A percentile compares a stretch with the other conserved stretches of the same genome.
Evolutionary conservation across 2,113 vertebrate genomes (phyloP).

Genomic region (Apodemus sylvaticus): DNA sequence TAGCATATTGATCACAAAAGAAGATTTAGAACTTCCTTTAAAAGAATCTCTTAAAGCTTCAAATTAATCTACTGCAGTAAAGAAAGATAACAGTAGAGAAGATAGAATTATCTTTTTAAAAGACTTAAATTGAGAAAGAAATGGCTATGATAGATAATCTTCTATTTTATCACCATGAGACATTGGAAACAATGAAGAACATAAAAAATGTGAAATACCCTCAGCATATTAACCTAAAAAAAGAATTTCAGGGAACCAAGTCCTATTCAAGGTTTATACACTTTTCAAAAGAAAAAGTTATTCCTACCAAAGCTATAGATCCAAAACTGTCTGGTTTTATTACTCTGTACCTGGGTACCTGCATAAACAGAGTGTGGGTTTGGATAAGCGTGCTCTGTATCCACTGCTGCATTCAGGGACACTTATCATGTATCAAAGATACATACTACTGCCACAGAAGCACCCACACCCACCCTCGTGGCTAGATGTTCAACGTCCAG

Average conservation of each 20-base stretch:
- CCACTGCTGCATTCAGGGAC: neutral
- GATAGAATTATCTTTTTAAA: conserved; percentile 55
- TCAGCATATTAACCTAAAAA: neutral
- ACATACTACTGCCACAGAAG: neutral
- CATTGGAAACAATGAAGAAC: conserved; percentile 62
- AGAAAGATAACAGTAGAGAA: conserved; percentile 60
- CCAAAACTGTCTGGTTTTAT: conserved; percentile 28
- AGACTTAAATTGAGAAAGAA: conserved; percentile 68
- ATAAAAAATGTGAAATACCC: conserved; percentile 67
- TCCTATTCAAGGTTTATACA: neutral
- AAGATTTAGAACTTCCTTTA: conserved; percentile 63
- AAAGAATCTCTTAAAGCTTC: conserved; percentile 55
- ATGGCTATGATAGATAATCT: conserved; percentile 42
- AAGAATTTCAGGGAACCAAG: neutral
- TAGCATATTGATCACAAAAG: conserved; percentile 56
- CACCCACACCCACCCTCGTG: neutral
- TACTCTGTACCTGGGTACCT: neutral
- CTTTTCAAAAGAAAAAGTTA: neutral
- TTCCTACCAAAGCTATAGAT: neutral
- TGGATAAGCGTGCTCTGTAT: neutral
- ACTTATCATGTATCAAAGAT: neutral
- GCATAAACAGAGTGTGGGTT: neutral
- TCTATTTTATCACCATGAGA: conserved; percentile 67
- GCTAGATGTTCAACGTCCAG: neutral
- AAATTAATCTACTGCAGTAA: conserved; percentile 52